phyloP scores from a whole-genome alignment of 2,888 invertebrate species.

The Cataglyphis albicans region DNA sequence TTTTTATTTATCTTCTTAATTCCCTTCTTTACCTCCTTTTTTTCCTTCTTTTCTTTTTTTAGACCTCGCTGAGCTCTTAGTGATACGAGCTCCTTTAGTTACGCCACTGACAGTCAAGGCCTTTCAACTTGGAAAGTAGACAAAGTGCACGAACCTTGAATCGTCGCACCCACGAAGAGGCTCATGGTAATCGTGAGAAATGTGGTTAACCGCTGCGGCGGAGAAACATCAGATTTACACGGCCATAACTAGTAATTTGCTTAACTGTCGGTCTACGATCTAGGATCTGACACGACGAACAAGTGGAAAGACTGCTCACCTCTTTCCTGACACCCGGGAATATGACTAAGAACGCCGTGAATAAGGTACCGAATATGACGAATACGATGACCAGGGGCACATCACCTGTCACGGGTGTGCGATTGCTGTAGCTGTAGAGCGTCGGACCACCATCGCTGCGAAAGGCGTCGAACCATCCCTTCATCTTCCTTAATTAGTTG shows the following conservation, averaged over 20 bases:
- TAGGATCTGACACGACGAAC: slow-evolving; percentile 11
- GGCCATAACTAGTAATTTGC: background rate
- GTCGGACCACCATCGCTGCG: slow-evolving; percentile 98
- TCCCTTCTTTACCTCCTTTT: background rate
- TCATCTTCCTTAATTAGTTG: slow-evolving; percentile 87
- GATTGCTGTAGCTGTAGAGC: slow-evolving; percentile 96
- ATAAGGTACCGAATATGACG: slow-evolving; percentile 95
- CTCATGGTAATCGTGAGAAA: slow-evolving; percentile 96
- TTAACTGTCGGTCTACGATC: slow-evolving; percentile 5
- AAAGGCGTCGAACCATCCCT: slow-evolving; percentile 99
- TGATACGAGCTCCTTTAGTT: slow-evolving; percentile 17
- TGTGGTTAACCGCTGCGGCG: slow-evolving; percentile 95
- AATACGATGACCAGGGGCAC: slow-evolving; percentile 94
- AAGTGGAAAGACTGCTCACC: slow-evolving; percentile 87
- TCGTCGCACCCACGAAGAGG: slow-evolving; percentile 96
- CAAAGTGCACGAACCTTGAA: slow-evolving; percentile 91
- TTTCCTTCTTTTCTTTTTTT: background rate
- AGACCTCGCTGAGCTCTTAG: background rate
- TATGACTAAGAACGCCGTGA: slow-evolving; percentile 97
- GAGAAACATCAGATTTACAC: slow-evolving; percentile 37
- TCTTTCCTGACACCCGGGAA: slow-evolving; percentile 98
- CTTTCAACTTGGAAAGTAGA: slow-evolving; percentile 48
- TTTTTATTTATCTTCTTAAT: background rate
- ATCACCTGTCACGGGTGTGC: slow-evolving; percentile 98
- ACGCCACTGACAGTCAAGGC: slow-evolving; percentile 35